These are phyloP conservation scores for Clunio marinus DNA, from an alignment of 2,888 invertebrate genomes.

Conservation along the genomic window DNA sequence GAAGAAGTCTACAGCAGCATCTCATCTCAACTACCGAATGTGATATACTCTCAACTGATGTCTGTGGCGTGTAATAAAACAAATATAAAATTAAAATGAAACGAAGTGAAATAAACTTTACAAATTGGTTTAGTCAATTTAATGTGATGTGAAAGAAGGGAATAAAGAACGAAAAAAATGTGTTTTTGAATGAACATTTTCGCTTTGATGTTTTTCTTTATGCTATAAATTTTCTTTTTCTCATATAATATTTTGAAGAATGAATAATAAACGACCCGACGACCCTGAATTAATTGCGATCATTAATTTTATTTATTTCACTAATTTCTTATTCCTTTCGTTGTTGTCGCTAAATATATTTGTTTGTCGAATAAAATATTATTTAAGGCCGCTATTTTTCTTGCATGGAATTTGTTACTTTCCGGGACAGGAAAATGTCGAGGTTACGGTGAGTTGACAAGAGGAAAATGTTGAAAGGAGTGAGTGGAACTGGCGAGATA, in stretches of 20 bases:
- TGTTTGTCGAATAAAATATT: background rate
- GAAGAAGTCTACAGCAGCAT: background rate
- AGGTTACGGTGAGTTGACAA: too few species aligned
- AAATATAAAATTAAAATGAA: background rate
- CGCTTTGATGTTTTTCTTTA: conserved; percentile 28
- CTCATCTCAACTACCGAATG: background rate
- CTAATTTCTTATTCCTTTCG: background rate
- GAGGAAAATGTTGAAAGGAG: too few species aligned
- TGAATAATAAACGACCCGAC: conserved; percentile 36
- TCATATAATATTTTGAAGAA: background rate
- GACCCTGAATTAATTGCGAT: conserved; percentile 33
- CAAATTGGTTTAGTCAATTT: conserved; percentile 20
- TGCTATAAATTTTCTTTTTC: conserved; percentile 25
- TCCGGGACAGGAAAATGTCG: too few species aligned
- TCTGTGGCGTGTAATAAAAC: background rate
- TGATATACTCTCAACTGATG: background rate
- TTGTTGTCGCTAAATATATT: background rate
- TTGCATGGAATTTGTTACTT: too few species aligned
- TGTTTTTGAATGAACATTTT: conserved; percentile 1
- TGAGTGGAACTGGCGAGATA: too few species aligned
- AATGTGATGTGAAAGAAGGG: background rate
- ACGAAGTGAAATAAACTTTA: too few species aligned
- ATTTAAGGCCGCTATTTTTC: too few species aligned
- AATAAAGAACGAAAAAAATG: background rate
- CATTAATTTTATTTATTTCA: conserved; percentile 27